These are phyloP conservation scores for Seira musarum DNA, from an alignment of 2,888 invertebrate genomes.

Conservation along the genomic window DNA sequence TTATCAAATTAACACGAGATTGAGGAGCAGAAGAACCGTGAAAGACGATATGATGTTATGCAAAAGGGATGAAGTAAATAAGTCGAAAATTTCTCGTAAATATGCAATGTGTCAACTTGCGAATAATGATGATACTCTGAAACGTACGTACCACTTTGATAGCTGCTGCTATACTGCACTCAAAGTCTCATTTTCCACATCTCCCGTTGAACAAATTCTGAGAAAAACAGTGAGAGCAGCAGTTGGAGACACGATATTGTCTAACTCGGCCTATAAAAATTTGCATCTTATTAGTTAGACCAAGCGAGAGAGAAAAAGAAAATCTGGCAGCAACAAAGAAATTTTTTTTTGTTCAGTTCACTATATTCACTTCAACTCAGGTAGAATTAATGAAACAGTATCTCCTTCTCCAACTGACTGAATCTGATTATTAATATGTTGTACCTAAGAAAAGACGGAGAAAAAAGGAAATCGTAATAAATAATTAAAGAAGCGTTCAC, in stretches of 20 bases:
- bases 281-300: constrained; percentile 49
- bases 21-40: not conserved
- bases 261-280: constrained; percentile 59
- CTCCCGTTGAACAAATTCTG: too few species aligned
- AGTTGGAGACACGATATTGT: constrained; percentile 40
- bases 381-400: too few species aligned
- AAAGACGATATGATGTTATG: not conserved
- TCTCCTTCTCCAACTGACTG: too few species aligned
- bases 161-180: constrained; percentile 26
- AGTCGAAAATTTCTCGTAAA: not conserved
- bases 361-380: too few species aligned
- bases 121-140: not conserved
- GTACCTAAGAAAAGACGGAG: too few species aligned
- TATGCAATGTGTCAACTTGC: not conserved
- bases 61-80: not conserved
- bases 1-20: constrained; percentile 42
- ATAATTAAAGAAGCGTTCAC: constrained; percentile 54
- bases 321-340: too few species aligned
- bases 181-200: constrained; percentile 9
- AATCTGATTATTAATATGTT: too few species aligned
- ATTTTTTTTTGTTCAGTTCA: too few species aligned
- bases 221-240: not conserved
- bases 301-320: not conserved
- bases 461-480: constrained; percentile 32
- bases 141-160: constrained; percentile 27